phyloP scores from a whole-genome alignment of 2,888 invertebrate species.

The Epirrhoe alternata region DNA sequence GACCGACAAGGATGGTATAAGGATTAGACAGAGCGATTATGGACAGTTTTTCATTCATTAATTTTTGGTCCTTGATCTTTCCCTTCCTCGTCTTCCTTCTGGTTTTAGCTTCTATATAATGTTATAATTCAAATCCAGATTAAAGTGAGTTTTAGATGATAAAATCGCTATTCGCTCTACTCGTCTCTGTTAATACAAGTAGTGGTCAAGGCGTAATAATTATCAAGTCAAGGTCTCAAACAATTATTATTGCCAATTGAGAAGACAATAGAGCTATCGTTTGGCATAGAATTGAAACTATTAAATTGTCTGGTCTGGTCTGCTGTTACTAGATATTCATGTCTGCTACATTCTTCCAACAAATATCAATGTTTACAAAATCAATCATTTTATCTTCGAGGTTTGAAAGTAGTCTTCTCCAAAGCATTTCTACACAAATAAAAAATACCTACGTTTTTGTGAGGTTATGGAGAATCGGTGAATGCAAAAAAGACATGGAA shows the following conservation, averaged over 20 bases:
- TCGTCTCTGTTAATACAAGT: constrained; percentile 24
- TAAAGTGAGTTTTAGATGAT: not conserved
- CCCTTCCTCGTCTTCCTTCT: too few relatives aligned
- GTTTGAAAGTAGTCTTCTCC: not conserved
- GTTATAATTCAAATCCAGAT: not conserved
- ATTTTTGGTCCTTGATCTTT: too few relatives aligned
- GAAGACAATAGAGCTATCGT: constrained; percentile 51
- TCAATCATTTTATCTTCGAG: not conserved
- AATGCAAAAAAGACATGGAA: too few relatives aligned
- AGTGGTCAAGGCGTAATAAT: constrained; percentile 49
- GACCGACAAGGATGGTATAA: not conserved
- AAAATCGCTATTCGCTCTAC: not conserved
- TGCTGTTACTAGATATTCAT: constrained; percentile 20
- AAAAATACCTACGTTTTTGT: too few relatives aligned
- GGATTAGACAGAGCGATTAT: too few relatives aligned
- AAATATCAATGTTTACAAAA: not conserved
- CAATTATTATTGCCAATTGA: constrained; percentile 62
- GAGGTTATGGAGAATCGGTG: too few relatives aligned
- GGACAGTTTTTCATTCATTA: not conserved
- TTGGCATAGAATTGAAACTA: constrained; percentile 47
- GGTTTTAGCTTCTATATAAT: too few relatives aligned
- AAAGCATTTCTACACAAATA: too few relatives aligned
- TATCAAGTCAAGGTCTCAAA: constrained; percentile 50
- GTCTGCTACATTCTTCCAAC: constrained; percentile 22
- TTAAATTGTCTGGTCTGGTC: constrained; percentile 39